Conservation (phyloP, 2,113 vertebrate species). For the Tragelaphus buxtoni region DNA sequence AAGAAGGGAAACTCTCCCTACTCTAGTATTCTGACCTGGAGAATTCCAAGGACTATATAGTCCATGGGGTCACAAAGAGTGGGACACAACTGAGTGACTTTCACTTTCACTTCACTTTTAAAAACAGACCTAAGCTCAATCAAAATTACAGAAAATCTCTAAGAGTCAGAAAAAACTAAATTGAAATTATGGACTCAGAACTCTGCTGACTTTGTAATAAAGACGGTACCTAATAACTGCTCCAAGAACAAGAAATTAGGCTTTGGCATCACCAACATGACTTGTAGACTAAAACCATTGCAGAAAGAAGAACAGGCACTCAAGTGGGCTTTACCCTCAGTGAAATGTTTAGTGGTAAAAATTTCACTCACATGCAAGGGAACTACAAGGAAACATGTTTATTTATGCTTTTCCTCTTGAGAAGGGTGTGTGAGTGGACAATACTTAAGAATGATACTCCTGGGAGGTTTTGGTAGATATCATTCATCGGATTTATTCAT, state of each 20-base stretch:
- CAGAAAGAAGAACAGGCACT: too few relatives aligned
- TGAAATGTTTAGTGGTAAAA: neutral
- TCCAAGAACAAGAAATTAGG: neutral
- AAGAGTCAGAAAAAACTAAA: neutral
- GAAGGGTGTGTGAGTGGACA: neutral
- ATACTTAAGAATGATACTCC: neutral
- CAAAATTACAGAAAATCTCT: neutral
- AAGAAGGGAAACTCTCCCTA: accelerated
- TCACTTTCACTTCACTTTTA: neutral
- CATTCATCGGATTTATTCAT: neutral
- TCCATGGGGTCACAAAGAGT: neutral
- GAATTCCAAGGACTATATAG: neutral
- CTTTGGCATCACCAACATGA: neutral
- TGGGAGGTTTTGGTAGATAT: neutral
- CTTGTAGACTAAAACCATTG: neutral
- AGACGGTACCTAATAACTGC: neutral
- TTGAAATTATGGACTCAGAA: neutral
- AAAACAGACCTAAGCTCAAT: neutral
- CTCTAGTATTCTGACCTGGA: neutral
- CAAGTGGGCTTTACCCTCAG: neutral
- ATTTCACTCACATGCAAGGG: neutral
- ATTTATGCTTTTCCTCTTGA: neutral
- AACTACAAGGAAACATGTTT: neutral
- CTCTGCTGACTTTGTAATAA: neutral
- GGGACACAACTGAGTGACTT: neutral